phyloP scores from a whole-genome alignment of 2,888 invertebrate species.

The Lepidocyrtinus sp. region DNA sequence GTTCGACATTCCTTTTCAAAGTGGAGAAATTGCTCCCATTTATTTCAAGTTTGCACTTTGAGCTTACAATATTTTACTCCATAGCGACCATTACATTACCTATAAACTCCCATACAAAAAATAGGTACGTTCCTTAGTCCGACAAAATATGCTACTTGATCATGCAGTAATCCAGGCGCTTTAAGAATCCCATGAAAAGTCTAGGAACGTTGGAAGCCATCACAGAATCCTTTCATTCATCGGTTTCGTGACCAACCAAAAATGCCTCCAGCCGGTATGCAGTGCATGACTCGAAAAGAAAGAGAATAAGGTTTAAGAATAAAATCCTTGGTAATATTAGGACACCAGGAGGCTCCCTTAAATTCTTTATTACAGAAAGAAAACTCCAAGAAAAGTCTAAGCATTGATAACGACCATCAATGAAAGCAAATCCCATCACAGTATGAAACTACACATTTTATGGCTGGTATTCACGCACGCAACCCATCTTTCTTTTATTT shows the following conservation, averaged over 20 bases:
- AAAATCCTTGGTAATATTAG: slow-evolving; percentile 47
- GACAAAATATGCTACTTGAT: background rate
- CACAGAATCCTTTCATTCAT: slow-evolving; percentile 49
- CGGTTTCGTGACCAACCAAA: slow-evolving; percentile 59
- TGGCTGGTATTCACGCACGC: slow-evolving; percentile 56
- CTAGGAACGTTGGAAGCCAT: slow-evolving; percentile 5
- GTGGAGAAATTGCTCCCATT: too few species aligned
- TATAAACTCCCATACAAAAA: too few species aligned
- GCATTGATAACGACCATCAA: slow-evolving; percentile 62
- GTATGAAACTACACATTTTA: slow-evolving; percentile 23
- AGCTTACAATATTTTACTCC: too few species aligned
- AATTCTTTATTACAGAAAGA: slow-evolving; percentile 37
- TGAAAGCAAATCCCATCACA: slow-evolving; percentile 50
- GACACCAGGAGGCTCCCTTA: slow-evolving; percentile 55
- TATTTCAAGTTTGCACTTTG: too few species aligned
- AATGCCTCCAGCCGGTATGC: slow-evolving; percentile 1
- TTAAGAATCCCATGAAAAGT: background rate
- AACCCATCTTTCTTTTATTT: slow-evolving; percentile 56
- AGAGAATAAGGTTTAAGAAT: slow-evolving; percentile 20
- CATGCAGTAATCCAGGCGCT: slow-evolving; percentile 10
- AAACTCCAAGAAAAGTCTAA: slow-evolving; percentile 42
- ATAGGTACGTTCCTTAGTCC: too few species aligned
- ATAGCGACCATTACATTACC: too few species aligned
- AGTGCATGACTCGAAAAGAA: background rate
- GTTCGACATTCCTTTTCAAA: too few species aligned